Evolutionary conservation across 2,113 vertebrate genomes (phyloP).

Genomic region (Ochotona princeps): DNA sequence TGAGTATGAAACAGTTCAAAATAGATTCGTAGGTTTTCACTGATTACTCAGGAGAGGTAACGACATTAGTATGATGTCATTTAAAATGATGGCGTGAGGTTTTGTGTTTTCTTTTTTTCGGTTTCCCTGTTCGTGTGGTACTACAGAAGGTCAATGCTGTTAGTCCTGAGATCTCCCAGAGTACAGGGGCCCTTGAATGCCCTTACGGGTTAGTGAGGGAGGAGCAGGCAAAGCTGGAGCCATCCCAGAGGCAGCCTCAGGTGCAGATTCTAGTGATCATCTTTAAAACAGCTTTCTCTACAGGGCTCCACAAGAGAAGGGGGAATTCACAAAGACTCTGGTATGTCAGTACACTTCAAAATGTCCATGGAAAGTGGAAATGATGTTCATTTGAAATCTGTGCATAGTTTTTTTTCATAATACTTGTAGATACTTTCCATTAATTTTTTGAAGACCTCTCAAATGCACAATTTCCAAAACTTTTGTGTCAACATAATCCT

Average conservation of each 20-base stretch:
- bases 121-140: neutral
- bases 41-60: neutral
- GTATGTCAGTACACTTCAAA: neutral
- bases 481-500: too few relatives aligned
- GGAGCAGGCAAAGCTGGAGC: neutral
- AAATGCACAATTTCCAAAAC: too few relatives aligned
- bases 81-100: too few relatives aligned
- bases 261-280: neutral
- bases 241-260: neutral
- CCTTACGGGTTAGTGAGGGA: neutral
- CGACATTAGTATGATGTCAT: neutral
- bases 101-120: neutral
- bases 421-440: too few relatives aligned
- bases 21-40: neutral
- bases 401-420: too few relatives aligned
- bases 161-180: neutral
- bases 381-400: too few relatives aligned
- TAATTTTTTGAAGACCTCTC: too few relatives aligned
- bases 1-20: conserved; percentile 7
- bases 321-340: neutral
- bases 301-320: neutral
- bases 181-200: neutral
- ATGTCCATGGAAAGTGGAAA: too few relatives aligned
- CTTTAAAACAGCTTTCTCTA: neutral
- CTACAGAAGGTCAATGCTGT: neutral